Evolutionary conservation across 2,797 vertebrate species (phyloP).

Genomic region (Chromis chromis): DNA sequence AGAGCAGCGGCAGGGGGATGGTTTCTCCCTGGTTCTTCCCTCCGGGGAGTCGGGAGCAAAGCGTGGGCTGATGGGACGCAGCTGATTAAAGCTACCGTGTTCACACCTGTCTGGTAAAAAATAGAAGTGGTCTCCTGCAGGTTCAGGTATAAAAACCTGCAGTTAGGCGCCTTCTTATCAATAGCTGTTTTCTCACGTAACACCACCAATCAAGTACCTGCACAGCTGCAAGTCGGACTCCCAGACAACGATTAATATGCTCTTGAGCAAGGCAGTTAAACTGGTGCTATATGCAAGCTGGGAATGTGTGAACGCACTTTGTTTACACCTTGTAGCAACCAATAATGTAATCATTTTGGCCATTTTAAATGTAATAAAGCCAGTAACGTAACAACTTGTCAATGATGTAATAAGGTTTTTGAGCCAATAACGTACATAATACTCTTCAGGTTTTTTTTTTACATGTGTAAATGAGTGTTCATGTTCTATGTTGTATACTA

Average conservation of each 20-base stretch:
- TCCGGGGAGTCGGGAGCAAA: constrained; percentile 33
- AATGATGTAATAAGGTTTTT: no score
- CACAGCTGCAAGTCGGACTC: not conserved
- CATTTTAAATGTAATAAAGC: no score
- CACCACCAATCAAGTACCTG: not conserved
- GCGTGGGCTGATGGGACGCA: constrained; percentile 59
- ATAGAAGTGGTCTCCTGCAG: constrained; percentile 17
- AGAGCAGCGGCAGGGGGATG: constrained; percentile 36
- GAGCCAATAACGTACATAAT: no score
- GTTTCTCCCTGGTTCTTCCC: constrained; percentile 42
- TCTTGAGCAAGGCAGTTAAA: constrained; percentile 20
- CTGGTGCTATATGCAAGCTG: constrained; percentile 21
- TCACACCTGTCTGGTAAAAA: constrained; percentile 56
- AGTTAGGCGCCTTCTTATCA: no score
- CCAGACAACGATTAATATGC: not conserved
- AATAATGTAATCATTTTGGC: no score
- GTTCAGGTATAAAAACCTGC: constrained; percentile 30
- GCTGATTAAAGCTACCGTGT: constrained; percentile 70
- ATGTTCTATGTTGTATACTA: no score
- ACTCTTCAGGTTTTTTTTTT: no score
- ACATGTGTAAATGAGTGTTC: no score
- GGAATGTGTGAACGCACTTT: constrained; percentile 14
- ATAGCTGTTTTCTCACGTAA: no score
- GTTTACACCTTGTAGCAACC: constrained; percentile 3
- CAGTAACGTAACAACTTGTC: no score